A percentile compares a stretch with the other conserved stretches of the same genome.
Conservation (phyloP, 1,140 invertebrate species). For the Magallana angulata region DNA sequence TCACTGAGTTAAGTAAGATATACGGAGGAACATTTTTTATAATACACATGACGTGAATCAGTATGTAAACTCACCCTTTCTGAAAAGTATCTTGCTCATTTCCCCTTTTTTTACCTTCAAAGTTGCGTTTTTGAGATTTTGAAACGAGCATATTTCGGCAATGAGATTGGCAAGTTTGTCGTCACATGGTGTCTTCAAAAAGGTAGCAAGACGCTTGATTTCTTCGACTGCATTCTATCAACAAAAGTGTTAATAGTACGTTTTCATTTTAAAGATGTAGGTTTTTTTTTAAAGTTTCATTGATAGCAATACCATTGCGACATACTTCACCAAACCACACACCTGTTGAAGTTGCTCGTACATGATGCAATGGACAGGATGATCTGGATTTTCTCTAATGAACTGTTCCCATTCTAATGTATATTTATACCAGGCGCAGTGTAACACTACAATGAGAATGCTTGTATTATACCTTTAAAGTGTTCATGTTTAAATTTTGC, state of each 20-base stretch:
- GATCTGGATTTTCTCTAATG: conserved; percentile 33
- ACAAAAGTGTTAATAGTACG: no score
- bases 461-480: no score
- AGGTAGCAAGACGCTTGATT: conserved; percentile 9
- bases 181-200: not conserved
- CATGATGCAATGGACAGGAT: conserved; percentile 5
- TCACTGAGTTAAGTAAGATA: no score
- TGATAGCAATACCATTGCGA: no score
- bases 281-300: no score
- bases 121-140: conserved; percentile 21
- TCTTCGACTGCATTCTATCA: conserved; percentile 11
- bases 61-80: conserved; percentile 6
- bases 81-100: not conserved
- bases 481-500: no score
- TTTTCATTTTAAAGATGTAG: no score
- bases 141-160: conserved; percentile 27
- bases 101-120: not conserved
- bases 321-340: no score
- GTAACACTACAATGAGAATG: not conserved
- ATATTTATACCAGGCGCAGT: not conserved
- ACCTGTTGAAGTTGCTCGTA: conserved; percentile 31
- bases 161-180: conserved; percentile 18
- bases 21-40: no score
- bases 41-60: no score
- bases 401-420: conserved; percentile 28